Conservation (phyloP, 2,888 invertebrate genomes). For the Epirrhoe alternata region DNA sequence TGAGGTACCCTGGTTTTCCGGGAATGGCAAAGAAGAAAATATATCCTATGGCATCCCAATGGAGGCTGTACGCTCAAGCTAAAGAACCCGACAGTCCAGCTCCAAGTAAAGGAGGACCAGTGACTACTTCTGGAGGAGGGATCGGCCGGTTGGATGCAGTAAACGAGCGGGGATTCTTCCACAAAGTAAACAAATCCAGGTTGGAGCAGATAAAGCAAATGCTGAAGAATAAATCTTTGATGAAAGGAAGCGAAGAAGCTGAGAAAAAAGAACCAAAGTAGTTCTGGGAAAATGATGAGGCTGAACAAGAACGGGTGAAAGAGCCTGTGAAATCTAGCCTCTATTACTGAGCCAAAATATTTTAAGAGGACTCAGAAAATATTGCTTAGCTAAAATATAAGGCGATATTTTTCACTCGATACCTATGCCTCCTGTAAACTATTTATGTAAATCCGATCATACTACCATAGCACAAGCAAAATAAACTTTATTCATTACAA, state of each 20-base stretch:
- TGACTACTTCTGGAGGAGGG: constrained; percentile 26
- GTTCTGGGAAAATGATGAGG: not conserved
- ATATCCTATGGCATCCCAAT: constrained; percentile 20
- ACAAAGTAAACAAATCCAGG: constrained; percentile 31
- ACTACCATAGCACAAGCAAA: too few species aligned
- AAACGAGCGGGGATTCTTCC: constrained; percentile 35
- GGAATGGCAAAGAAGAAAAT: not conserved
- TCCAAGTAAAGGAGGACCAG: constrained; percentile 17
- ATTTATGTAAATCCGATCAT: too few species aligned
- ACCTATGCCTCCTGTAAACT: too few species aligned
- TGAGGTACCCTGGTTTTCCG: constrained; percentile 1
- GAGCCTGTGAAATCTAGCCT: not conserved
- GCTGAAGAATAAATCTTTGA: constrained; percentile 22
- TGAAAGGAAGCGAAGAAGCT: not conserved
- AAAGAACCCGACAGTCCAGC: constrained; percentile 19
- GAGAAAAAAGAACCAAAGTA: constrained; percentile 4
- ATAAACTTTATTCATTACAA: too few species aligned
- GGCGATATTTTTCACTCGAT: too few species aligned
- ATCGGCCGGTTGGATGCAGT: constrained; percentile 26
- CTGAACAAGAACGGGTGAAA: not conserved
- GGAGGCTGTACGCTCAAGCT: constrained; percentile 36
- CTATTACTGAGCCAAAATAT: too few species aligned
- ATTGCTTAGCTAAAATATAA: too few species aligned
- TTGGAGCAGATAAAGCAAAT: constrained; percentile 33
- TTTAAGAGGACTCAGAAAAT: too few species aligned